Base-by-base conservation (phyloP, 2,797 vertebrate species). In the Oryzias dopingdopingensis region DNA sequence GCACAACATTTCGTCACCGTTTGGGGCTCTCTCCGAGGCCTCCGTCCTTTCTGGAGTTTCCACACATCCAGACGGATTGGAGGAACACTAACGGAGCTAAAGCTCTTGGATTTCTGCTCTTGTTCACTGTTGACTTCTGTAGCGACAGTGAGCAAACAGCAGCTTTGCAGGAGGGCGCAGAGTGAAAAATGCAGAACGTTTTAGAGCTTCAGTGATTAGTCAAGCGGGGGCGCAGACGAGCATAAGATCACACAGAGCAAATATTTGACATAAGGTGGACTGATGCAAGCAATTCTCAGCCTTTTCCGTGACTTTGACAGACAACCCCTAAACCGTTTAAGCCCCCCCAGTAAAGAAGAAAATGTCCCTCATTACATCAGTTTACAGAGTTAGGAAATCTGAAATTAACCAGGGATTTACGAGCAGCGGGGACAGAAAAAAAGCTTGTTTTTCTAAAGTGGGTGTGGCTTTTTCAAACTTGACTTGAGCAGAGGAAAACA, bases 361-460 rank as follows among this genome's bases (percentile, higher is more conserved):
- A 43, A 43, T 43, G 42, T 43, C n/a, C 42, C n/a, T 56, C 37
- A 23, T 18, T 15, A 23, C 42, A 23, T 15, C 12, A 29, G 32
- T 37, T 37, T 37, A 37, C 32, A 0, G 32, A 37, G 32, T 37
- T 37, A 4, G 32, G 32, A 37, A 37, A 37, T 37, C 32, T 37
- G 32, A 37, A 37, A 37, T 37, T 4, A 37, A 37, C 32, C 32
- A 37, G 32, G 32, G 32, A 37, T 37, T 37, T 37, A 37, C 32
- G 3, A 13, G 32, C 60, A 54, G 20, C 41, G 17, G 0, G 43
- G 43, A 62, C 55, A 22, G 20, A 52, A 56, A 49, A 74, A 78
- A 68, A 7, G 58, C 48, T 61, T 77, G 72, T 70, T 81, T 77
- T 80, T 79, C 51, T 67, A 62, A 37, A 40, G 57, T 54, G 75